Base-by-base conservation (phyloP, 2,113 vertebrate species). In the Menura novaehollandiae region DNA sequence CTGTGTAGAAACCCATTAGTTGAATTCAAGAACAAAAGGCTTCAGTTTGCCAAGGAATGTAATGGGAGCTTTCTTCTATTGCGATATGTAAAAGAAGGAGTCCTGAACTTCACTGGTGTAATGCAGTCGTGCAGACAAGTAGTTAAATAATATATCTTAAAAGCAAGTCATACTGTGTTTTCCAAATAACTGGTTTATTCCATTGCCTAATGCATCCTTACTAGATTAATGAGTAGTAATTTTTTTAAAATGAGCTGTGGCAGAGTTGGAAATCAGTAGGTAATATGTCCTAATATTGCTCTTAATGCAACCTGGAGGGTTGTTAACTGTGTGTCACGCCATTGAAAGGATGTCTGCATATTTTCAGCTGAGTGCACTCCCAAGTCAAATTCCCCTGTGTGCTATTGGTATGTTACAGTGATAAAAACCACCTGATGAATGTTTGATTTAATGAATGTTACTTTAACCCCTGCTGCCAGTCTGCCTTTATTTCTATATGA, bases 11-110 rank as follows among this genome's bases (percentile, higher is more conserved):
- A 85, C 15, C 20, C 22, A 13, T 80, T 89, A 72, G 39, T 30
- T 68, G 35, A 88, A 88, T 87, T 93, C 82, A 51, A 69, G 41
- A 96, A 91, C 41, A 95, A 92, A 91, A 77, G 35, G 9, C 46
- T 89, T 95, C 88, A 81, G 58, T 87, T 93, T 89, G 39, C 51
- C 35, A 74, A 89, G 49, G 67, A 92, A 67, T 67, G 52, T 62
- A 75, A 52, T 33, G 51, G 46, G 19, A 11, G 4, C 26, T 78
- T 63, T 80, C 27, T 82, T 88, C 62, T 93, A 8, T 9, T 89
- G 62, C 0, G 0, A n/a, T 74, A 46, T 64, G 91, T 92, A 83
- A 77, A 94, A 93, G 76, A 79, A 71, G 18, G 20, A 83, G 52
- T 32, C 28, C 41, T 83, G 47, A 78, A 91, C 44, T 88, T 95